phyloP scores from a whole-genome alignment of 2,888 invertebrate genomes.

The Helobdella robusta region DNA sequence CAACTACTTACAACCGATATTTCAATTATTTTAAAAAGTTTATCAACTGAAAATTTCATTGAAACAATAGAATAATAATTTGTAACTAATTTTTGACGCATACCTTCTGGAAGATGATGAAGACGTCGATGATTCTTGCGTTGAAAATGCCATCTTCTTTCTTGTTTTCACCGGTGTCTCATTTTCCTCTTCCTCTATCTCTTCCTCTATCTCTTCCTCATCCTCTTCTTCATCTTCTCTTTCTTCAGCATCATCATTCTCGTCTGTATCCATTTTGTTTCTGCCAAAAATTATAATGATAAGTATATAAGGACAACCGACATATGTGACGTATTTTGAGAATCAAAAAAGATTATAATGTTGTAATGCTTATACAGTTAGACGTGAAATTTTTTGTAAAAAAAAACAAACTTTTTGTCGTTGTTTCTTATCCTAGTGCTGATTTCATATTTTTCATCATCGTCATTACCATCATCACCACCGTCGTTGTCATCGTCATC shows the following conservation, averaged over 20 bases:
- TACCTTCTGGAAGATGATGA: not conserved
- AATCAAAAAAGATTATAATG: too few species aligned
- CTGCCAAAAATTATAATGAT: not conserved
- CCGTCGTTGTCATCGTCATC: not conserved
- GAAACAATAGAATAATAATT: not conserved
- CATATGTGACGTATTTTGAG: too few species aligned
- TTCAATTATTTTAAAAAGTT: not conserved
- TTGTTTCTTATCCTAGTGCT: too few species aligned
- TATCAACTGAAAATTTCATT: not conserved
- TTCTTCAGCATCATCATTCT: slow-evolving; percentile 21
- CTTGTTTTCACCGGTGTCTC: not conserved
- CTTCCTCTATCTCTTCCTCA: not conserved
- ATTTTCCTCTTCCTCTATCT: slow-evolving; percentile 6
- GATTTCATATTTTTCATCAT: too few species aligned
- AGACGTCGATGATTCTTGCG: not conserved
- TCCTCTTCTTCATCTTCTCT: slow-evolving; percentile 23
- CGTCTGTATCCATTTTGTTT: not conserved
- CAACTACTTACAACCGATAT: too few species aligned
- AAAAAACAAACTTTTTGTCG: too few species aligned
- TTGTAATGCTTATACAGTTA: too few species aligned
- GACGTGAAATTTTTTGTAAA: too few species aligned
- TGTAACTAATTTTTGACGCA: not conserved
- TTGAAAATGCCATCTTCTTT: not conserved
- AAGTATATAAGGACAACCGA: too few species aligned
- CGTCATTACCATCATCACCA: not conserved